These are phyloP conservation scores for Ethmia dodecea DNA, from an alignment of 2,888 invertebrate genomes.

Conservation along the genomic window DNA sequence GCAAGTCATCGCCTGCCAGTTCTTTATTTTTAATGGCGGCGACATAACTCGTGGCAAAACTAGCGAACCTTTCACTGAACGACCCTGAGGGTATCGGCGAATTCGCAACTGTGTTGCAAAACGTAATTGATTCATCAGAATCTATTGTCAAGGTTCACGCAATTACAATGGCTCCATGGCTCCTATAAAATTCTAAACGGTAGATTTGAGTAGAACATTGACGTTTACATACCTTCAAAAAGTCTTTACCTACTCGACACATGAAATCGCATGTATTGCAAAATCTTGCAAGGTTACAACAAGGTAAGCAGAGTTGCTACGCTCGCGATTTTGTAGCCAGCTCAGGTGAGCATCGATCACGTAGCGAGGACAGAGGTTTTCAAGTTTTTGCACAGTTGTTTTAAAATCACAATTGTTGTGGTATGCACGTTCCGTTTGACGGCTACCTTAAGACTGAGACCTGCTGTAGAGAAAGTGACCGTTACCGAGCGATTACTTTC, in stretches of 20 bases:
- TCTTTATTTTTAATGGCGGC: conserved; percentile 58
- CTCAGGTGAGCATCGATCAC: conserved; percentile 5
- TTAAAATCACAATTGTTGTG: conserved; percentile 8
- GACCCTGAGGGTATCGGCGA: conserved; percentile 22
- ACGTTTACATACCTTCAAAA: conserved; percentile 9
- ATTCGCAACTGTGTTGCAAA: conserved; percentile 20
- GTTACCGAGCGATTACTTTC: conserved; percentile 62
- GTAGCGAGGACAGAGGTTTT: conserved; percentile 14
- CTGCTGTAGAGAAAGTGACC: conserved; percentile 62
- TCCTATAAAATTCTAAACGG: no score
- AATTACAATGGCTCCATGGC: conserved; percentile 5
- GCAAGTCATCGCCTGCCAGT: conserved; percentile 62
- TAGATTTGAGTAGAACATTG: conserved; percentile 1
- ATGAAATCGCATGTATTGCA: conserved; percentile 20
- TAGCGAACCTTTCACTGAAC: conserved; percentile 56
- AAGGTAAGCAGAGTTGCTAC: conserved; percentile 5
- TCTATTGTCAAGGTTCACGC: conserved; percentile 16
- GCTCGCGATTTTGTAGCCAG: conserved; percentile 7
- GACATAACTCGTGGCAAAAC: conserved; percentile 45
- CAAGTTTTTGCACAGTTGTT: conserved; percentile 1
- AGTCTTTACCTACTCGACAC: conserved; percentile 22
- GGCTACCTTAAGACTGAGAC: conserved; percentile 32
- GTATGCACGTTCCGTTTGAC: conserved; percentile 28
- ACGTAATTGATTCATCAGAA: conserved; percentile 6
- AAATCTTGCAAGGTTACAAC: conserved; percentile 26